A percentile compares a stretch with the other conserved stretches of the same genome.
phyloP scores from a whole-genome alignment of 2,797 vertebrate genomes.

The Sebastes taczanowskii region DNA sequence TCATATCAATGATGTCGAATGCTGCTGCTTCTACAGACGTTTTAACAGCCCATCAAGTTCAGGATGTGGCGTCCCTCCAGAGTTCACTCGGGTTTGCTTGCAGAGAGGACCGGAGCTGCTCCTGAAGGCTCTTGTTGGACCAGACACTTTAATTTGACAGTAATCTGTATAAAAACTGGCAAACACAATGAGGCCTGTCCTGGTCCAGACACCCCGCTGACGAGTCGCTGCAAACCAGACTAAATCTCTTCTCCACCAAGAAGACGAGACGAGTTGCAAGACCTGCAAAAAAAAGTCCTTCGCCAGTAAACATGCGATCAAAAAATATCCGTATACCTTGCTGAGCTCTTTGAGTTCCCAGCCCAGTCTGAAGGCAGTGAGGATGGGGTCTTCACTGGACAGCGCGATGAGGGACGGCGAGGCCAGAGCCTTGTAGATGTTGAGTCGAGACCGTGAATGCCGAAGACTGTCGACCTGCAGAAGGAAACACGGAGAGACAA shows the following conservation, averaged over 20 bases:
- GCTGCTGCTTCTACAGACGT: background rate
- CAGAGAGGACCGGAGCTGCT: background rate
- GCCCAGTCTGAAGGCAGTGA: constrained; percentile 94
- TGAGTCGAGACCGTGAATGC: constrained; percentile 93
- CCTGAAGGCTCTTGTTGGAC: background rate
- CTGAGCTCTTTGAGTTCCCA: constrained; percentile 98
- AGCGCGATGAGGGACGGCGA: constrained; percentile 95
- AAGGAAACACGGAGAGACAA: background rate
- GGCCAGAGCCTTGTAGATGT: constrained; percentile 96
- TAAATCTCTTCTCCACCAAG: background rate
- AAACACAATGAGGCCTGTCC: background rate
- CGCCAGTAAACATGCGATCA: no score
- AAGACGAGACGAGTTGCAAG: no score
- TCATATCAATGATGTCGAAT: background rate
- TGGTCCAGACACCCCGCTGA: background rate
- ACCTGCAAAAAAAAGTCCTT: background rate
- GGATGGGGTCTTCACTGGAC: constrained; percentile 95
- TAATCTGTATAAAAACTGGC: background rate
- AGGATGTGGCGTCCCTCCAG: background rate
- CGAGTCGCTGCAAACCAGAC: background rate
- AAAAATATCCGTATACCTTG: constrained; percentile 73
- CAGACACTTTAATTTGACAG: background rate
- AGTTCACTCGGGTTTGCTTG: background rate
- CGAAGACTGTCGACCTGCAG: constrained; percentile 91
- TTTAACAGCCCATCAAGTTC: no score